A percentile compares a stretch with the other conserved stretches of the same genome.
Evolutionary conservation across 2,888 invertebrate genomes (phyloP).

Genomic region (Melinopterus prodromus): DNA sequence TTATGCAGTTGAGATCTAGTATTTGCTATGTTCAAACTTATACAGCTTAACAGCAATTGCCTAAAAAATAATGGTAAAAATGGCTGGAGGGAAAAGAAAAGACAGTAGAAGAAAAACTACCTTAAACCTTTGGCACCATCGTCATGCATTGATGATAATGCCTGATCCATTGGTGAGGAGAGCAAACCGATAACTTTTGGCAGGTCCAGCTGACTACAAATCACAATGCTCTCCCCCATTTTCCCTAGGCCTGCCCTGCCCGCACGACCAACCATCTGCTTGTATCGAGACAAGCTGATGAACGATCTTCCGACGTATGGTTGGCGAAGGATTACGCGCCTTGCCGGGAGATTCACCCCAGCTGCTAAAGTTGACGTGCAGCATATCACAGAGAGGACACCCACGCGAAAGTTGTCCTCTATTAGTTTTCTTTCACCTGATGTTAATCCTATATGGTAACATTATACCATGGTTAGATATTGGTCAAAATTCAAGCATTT

Average conservation of each 20-base stretch:
- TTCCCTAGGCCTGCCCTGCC: slow-evolving; percentile 89
- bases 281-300: slow-evolving; percentile 81
- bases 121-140: slow-evolving; percentile 65
- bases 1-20: slow-evolving; percentile 63
- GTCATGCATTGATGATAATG: slow-evolving; percentile 67
- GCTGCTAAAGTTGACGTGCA: slow-evolving; percentile 98
- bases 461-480: slow-evolving; percentile 18
- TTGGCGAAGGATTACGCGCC: slow-evolving; percentile 85
- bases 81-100: neutral
- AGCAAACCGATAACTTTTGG: slow-evolving; percentile 66
- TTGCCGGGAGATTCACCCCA: slow-evolving; percentile 95
- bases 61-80: slow-evolving; percentile 48
- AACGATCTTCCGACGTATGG: slow-evolving; percentile 82
- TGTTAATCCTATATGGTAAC: slow-evolving; percentile 69
- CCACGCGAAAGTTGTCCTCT: slow-evolving; percentile 85
- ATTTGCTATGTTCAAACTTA: slow-evolving; percentile 70
- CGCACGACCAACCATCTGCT: slow-evolving; percentile 96
- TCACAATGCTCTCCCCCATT: slow-evolving; percentile 87
- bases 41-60: slow-evolving; percentile 73
- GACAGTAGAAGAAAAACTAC: slow-evolving; percentile 41
- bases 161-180: slow-evolving; percentile 73
- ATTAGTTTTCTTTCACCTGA: slow-evolving; percentile 84
- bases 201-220: slow-evolving; percentile 71
- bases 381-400: slow-evolving; percentile 86
- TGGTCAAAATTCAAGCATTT: neutral